These are phyloP conservation scores for Metallyticus violacea DNA, from an alignment of 2,888 invertebrate genomes.

Conservation along the genomic window DNA sequence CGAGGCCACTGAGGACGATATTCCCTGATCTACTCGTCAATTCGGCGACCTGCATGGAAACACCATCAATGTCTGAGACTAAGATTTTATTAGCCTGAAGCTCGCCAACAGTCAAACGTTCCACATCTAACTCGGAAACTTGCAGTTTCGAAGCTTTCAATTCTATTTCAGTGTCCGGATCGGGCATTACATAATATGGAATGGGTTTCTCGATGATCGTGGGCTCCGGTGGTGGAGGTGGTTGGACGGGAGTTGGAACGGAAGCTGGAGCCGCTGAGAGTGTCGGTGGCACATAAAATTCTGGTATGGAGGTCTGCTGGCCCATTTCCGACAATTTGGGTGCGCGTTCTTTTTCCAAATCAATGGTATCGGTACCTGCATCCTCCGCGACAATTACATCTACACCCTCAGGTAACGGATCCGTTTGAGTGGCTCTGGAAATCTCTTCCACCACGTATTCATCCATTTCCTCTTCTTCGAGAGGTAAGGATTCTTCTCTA, in stretches of 20 bases:
- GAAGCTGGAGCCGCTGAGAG: background rate
- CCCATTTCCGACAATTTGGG: background rate
- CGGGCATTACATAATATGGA: slow-evolving; percentile 35
- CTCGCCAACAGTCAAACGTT: slow-evolving; percentile 72
- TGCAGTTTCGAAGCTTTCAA: slow-evolving; percentile 62
- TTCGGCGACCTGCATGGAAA: slow-evolving; percentile 68
- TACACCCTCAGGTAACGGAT: slow-evolving; percentile 75
- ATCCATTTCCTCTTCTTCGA: background rate
- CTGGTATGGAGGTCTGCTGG: background rate
- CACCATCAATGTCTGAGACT: slow-evolving; percentile 78
- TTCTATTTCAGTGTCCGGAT: slow-evolving; percentile 41
- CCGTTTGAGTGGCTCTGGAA: slow-evolving; percentile 80
- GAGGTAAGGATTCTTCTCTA: background rate
- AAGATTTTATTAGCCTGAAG: slow-evolving; percentile 75
- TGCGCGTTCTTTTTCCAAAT: background rate
- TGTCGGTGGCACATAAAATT: background rate
- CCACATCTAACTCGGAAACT: slow-evolving; percentile 74
- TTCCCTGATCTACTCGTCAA: slow-evolving; percentile 67
- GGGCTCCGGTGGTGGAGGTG: slow-evolving; percentile 24
- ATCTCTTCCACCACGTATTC: slow-evolving; percentile 51
- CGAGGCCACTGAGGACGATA: slow-evolving; percentile 64
- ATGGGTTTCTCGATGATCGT: slow-evolving; percentile 40
- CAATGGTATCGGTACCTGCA: slow-evolving; percentile 19
- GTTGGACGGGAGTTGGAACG: background rate
- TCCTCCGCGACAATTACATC: slow-evolving; percentile 45